Base-by-base conservation (phyloP, 2,113 vertebrate genomes). In the Mastomys coucha region DNA sequence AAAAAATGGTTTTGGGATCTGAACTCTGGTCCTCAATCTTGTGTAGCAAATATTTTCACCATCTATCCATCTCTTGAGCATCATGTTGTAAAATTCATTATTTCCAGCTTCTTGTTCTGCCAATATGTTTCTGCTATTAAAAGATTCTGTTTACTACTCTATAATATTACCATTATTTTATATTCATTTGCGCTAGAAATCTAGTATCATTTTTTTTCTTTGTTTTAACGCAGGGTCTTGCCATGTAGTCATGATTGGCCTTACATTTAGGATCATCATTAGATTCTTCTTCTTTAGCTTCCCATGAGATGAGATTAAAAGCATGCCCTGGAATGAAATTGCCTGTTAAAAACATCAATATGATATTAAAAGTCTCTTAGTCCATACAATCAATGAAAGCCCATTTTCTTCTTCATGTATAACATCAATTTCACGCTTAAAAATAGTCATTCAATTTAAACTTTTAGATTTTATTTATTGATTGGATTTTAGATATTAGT, bases 1-100 rank as follows among this genome's bases (percentile, higher is more conserved):
- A 51, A 97, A 97, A 39, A 81, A 75, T n/a, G n/a, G n/a, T n/a
- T n/a, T n/a, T n/a, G n/a, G n/a, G n/a, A 26, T 76, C 73, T 76
- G 42, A 45, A 42, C 22, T 45, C 70, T 72, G 70, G 22, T 45
- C 10, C 22, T 76, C 17, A 39, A 45, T 42, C 22, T 42, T 42
- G 73, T 76, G 20, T 76, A 45, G 22, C 1, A 28, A 76, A 28
- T 14, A 2, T 16, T 78, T 49, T 45, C 9, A 31, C 28, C 28
- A 51, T 14, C 14, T 13, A 78, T 51, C 42, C 22, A 76, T 76
- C 73, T 76, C 73, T 45, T 76, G 22, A 45, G 39, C 22, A 24
- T 11, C 11, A 5, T 76, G 39, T 4, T 76, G 6, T n/a, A 24
- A 76, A 76, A 76, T 45, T 76, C 39, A 45, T 76, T 26, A 45